Evolutionary conservation across 1,140 invertebrate genomes (phyloP).

Genomic region (Diprion similis): DNA sequence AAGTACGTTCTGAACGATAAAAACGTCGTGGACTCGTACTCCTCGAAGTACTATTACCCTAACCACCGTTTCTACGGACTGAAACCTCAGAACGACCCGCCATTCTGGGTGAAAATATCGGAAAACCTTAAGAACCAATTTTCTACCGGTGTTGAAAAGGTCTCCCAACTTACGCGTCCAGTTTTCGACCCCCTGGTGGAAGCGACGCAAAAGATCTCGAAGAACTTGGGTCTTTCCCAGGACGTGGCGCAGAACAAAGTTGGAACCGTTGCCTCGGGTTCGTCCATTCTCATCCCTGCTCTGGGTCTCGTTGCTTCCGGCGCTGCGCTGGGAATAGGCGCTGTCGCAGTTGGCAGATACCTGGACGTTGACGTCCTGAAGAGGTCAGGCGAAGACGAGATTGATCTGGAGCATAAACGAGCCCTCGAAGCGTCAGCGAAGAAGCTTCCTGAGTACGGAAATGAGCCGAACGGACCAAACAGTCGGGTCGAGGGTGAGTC

Average conservation of each 20-base stretch:
- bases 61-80: conserved; percentile 54
- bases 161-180: conserved; percentile 73
- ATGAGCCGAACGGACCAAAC: conserved; percentile 40
- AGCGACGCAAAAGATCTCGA: conserved; percentile 78
- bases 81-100: conserved; percentile 60
- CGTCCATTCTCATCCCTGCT: conserved; percentile 73
- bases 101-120: conserved; percentile 75
- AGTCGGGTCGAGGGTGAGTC: conserved; percentile 59
- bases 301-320: conserved; percentile 79
- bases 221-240: conserved; percentile 73
- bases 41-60: conserved; percentile 52
- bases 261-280: conserved; percentile 66
- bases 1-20: conserved; percentile 53
- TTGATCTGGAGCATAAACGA: conserved; percentile 67
- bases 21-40: conserved; percentile 48
- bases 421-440: conserved; percentile 53
- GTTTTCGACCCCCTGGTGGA: conserved; percentile 77
- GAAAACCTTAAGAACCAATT: conserved; percentile 76
- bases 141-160: conserved; percentile 71
- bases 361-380: conserved; percentile 72
- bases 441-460: conserved; percentile 25
- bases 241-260: conserved; percentile 73
- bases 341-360: conserved; percentile 77
- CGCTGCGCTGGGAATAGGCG: conserved; percentile 78
- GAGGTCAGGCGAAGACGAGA: conserved; percentile 48